A percentile compares a stretch with the other conserved stretches of the same genome.
Conservation (phyloP, 2,797 vertebrate species). For the Nyctalus aviator region DNA sequence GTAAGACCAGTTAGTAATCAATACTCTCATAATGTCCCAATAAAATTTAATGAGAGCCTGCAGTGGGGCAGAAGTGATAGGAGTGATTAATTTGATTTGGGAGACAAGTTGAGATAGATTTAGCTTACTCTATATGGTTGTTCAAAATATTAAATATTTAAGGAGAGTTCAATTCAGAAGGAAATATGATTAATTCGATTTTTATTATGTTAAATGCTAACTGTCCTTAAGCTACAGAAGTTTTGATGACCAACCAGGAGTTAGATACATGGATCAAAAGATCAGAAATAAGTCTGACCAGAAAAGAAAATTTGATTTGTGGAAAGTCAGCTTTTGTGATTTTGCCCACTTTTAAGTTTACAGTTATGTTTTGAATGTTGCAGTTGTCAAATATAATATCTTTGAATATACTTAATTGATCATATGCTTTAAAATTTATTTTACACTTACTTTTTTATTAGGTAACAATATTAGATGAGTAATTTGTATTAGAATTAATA, state of each 20-base stretch:
- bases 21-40: neutral
- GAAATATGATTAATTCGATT: neutral
- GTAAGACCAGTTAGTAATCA: neutral
- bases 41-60: neutral
- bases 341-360: neutral
- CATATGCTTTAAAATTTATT: neutral
- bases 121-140: neutral
- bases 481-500: neutral
- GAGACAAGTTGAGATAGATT: neutral
- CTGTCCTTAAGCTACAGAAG: neutral
- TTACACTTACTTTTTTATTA: neutral
- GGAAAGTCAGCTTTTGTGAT: neutral
- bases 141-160: neutral
- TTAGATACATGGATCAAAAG: neutral
- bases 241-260: neutral
- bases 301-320: neutral
- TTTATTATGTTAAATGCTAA: neutral
- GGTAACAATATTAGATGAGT: neutral
- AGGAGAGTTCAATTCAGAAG: neutral
- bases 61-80: neutral
- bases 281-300: neutral
- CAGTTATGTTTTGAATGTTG: neutral
- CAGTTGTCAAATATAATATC: neutral
- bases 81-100: neutral
- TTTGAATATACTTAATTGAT: neutral